Evolutionary conservation across 2,797 vertebrate species (phyloP).

Genomic region (Serranus cabrilla): DNA sequence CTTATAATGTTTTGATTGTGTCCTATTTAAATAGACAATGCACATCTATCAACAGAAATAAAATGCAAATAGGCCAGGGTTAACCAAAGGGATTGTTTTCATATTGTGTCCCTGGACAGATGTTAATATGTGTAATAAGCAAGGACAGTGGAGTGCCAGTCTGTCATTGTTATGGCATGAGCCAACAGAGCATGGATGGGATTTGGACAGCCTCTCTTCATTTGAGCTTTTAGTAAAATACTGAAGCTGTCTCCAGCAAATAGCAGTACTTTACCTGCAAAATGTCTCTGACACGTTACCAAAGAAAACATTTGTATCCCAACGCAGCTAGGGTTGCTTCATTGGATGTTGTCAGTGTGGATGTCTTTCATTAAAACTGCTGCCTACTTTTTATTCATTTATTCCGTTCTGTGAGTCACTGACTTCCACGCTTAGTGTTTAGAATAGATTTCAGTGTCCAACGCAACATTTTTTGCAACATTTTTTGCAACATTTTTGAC

Average conservation of each 20-base stretch:
- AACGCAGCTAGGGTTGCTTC: not conserved
- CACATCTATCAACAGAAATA: not conserved
- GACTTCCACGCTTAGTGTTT: not conserved
- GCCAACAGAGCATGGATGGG: slow-evolving; percentile 6
- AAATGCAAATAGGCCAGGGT: not conserved
- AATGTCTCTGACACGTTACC: not conserved
- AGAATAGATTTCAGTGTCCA: not conserved
- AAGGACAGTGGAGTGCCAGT: slow-evolving; percentile 8
- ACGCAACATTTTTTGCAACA: too few relatives aligned
- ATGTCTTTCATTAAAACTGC: slow-evolving; percentile 32
- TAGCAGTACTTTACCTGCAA: not conserved
- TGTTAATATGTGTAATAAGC: slow-evolving; percentile 22
- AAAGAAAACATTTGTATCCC: not conserved
- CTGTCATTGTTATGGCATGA: slow-evolving; percentile 24
- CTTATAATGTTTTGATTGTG: not conserved
- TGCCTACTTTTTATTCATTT: not conserved
- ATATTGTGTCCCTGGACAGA: not conserved
- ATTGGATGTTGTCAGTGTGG: not conserved
- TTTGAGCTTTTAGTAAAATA: slow-evolving; percentile 4
- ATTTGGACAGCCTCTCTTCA: slow-evolving; percentile 10
- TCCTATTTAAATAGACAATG: not conserved
- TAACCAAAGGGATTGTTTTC: slow-evolving; percentile 14
- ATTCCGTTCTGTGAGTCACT: not conserved
- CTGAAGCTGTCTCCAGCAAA: not conserved
- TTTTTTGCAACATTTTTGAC: slow-evolving; percentile 1